phyloP scores from a whole-genome alignment of 2,888 invertebrate genomes.

The Polyommatus iphigenia region DNA sequence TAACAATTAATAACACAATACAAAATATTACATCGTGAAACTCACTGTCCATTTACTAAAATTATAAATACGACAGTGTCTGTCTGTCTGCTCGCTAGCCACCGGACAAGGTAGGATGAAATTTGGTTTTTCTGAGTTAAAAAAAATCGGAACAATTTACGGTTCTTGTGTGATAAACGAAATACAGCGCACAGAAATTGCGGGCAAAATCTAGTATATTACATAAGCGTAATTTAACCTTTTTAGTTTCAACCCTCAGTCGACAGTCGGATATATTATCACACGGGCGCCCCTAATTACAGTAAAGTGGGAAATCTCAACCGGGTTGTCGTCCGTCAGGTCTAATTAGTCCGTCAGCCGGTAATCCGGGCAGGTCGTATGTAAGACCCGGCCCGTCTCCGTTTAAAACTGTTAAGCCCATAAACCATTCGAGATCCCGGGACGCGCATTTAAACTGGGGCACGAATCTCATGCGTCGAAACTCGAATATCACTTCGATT shows the following conservation, averaged over 20 bases:
- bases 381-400: constrained; percentile 3
- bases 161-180: too few species aligned
- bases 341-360: constrained; percentile 9
- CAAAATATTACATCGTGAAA: too few species aligned
- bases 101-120: too few species aligned
- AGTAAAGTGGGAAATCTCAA: not conserved
- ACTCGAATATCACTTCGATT: not conserved
- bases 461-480: not conserved
- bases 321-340: constrained; percentile 13
- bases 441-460: not conserved
- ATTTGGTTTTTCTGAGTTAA: too few species aligned
- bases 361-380: constrained; percentile 2
- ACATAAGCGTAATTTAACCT: not conserved
- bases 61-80: too few species aligned
- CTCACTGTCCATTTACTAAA: too few species aligned
- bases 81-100: too few species aligned
- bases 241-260: constrained; percentile 4
- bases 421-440: not conserved
- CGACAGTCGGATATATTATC: not conserved
- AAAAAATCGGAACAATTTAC: too few species aligned
- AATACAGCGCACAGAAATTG: too few species aligned
- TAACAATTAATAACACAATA: too few species aligned
- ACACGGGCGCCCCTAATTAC: constrained; percentile 9
- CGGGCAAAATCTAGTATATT: too few species aligned
- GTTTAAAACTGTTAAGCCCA: not conserved